phyloP scores from a whole-genome alignment of 2,113 vertebrate genomes.

The Muscicapa adusta region DNA sequence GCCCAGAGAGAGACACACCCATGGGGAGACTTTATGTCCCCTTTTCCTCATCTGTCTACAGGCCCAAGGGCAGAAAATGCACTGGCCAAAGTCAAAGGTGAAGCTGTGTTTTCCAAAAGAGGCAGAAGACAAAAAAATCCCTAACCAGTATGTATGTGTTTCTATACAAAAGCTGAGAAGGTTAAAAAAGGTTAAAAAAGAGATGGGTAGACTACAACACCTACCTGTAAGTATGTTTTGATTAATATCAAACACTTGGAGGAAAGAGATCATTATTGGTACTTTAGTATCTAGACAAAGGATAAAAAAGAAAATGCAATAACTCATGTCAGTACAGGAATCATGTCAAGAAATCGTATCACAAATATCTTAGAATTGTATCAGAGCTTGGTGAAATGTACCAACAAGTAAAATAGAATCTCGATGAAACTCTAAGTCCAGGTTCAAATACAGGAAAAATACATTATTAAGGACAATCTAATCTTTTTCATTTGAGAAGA shows the following conservation, averaged over 20 bases:
- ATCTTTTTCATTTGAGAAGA: background rate
- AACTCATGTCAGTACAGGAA: background rate
- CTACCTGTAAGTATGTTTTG: background rate
- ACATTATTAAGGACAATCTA: background rate
- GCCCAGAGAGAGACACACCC: background rate
- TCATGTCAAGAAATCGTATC: rapidly evolving
- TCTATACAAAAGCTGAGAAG: background rate
- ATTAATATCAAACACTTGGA: background rate
- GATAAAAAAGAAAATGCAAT: background rate
- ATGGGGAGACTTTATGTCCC: background rate
- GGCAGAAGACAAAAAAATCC: background rate
- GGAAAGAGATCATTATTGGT: background rate
- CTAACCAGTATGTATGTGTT: background rate
- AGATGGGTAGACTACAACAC: background rate
- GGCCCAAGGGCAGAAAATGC: background rate
- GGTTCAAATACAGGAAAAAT: background rate
- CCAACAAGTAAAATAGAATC: background rate
- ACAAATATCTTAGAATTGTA: background rate
- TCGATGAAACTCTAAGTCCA: rapidly evolving
- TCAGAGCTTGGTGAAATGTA: background rate
- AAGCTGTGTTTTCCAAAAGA: background rate
- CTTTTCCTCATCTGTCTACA: background rate
- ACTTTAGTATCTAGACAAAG: background rate
- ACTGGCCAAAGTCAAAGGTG: background rate
- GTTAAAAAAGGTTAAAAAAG: background rate